These are phyloP conservation scores for Turnix velox DNA, from an alignment of 2,113 vertebrate genomes.

Conservation along the genomic window DNA sequence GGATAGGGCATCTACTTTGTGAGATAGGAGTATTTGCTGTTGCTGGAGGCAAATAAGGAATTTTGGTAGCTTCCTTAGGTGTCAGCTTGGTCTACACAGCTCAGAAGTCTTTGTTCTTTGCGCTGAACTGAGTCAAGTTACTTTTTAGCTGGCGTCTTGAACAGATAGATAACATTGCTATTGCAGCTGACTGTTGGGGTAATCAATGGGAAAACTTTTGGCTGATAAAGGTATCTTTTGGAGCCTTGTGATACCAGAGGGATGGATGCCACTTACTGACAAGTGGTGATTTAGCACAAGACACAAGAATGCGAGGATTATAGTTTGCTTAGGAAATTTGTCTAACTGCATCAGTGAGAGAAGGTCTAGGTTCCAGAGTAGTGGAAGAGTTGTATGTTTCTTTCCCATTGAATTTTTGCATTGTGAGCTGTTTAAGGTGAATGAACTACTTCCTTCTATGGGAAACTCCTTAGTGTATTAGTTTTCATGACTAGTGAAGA, in stretches of 20 bases:
- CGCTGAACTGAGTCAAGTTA: not conserved
- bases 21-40: not conserved
- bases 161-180: not conserved
- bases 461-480: not conserved
- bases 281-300: not conserved
- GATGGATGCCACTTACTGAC: not conserved
- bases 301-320: not conserved
- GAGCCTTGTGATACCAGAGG: not conserved
- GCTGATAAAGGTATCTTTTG: not conserved
- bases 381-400: not conserved
- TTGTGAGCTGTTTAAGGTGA: not conserved
- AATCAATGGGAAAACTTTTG: not conserved
- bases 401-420: not conserved
- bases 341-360: not conserved
- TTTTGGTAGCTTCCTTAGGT: not conserved
- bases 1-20: not conserved
- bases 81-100: not conserved
- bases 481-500: not conserved
- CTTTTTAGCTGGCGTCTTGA: not conserved
- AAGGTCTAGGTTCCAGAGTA: not conserved
- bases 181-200: not conserved
- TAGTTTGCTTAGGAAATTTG: not conserved
- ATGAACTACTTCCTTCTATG: not conserved
- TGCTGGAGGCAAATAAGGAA: not conserved
- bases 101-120: not conserved